phyloP scores from a whole-genome alignment of 1,140 invertebrate genomes.

The Euwallacea similis region DNA sequence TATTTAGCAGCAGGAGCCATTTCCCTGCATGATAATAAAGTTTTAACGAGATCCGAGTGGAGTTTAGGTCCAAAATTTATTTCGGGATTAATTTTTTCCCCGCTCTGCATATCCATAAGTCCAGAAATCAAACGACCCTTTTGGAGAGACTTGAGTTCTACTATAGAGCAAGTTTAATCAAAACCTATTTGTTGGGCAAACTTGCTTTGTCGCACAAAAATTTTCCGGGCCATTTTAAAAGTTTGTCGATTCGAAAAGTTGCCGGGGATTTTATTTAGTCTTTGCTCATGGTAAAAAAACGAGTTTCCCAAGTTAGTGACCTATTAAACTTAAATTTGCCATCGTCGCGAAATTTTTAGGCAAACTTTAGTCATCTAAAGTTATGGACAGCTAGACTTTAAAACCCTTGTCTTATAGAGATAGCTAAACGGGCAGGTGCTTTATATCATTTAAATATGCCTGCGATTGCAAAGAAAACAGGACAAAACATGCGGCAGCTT shows the following conservation, averaged over 20 bases:
- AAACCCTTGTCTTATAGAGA: background rate
- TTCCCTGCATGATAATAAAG: background rate
- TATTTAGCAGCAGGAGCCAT: background rate
- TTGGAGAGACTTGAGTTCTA: too few relatives aligned
- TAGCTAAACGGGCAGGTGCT: background rate
- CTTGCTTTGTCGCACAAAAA: conserved; percentile 28
- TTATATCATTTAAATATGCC: background rate
- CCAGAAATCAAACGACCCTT: too few relatives aligned
- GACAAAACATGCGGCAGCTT: background rate
- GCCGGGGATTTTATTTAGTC: conserved; percentile 29
- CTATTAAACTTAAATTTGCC: conserved; percentile 27
- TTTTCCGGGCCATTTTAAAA: conserved; percentile 28
- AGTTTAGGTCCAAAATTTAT: too few relatives aligned
- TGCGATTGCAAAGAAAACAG: background rate
- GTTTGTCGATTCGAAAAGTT: conserved; percentile 29
- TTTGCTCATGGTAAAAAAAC: conserved; percentile 19
- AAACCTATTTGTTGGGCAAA: conserved; percentile 31
- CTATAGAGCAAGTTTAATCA: conserved; percentile 22
- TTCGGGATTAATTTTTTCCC: too few relatives aligned
- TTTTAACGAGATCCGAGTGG: background rate
- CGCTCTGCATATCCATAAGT: too few relatives aligned
- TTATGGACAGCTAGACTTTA: background rate
- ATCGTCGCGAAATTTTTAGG: conserved; percentile 8
- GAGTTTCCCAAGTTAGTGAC: conserved; percentile 8
- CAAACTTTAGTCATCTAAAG: conserved; percentile 13